Conservation (phyloP, 1,140 invertebrate species). For the Drosophila kikkawai region DNA sequence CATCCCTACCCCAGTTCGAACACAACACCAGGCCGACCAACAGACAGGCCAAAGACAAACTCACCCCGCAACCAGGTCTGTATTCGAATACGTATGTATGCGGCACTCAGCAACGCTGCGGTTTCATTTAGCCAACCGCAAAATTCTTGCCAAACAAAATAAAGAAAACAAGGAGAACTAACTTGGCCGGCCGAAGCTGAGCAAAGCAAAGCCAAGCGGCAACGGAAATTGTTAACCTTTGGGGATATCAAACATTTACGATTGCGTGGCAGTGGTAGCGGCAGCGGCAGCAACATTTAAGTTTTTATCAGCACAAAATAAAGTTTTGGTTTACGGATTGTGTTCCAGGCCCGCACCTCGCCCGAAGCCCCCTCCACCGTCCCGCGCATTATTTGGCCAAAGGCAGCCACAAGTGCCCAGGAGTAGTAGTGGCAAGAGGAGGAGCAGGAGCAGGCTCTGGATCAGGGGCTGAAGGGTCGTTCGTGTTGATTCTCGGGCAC, state of each 20-base stretch:
- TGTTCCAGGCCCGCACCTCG: conserved; percentile 14
- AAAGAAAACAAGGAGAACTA: conserved; percentile 45
- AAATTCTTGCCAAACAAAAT: conserved; percentile 60
- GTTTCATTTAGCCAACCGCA: conserved; percentile 63
- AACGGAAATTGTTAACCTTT: conserved; percentile 78
- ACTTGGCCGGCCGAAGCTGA: conserved; percentile 39
- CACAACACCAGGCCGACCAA: conserved; percentile 13
- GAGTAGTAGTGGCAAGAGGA: conserved; percentile 8
- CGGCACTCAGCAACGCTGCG: conserved; percentile 40
- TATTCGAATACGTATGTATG: conserved; percentile 22
- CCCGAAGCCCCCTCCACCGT: not conserved
- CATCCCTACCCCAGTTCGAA: conserved; percentile 12
- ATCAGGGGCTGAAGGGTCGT: conserved; percentile 32
- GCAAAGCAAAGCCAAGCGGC: conserved; percentile 40
- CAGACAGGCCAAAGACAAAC: conserved; percentile 24
- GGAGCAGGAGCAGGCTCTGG: conserved; percentile 10
- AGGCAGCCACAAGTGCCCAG: conserved; percentile 46
- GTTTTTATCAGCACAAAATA: conserved; percentile 78
- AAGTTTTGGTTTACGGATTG: conserved; percentile 74
- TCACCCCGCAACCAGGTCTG: conserved; percentile 6
- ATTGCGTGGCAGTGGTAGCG: conserved; percentile 61
- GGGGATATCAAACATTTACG: conserved; percentile 81
- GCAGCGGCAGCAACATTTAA: conserved; percentile 67
- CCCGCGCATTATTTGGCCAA: conserved; percentile 21
- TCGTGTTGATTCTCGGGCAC: conserved; percentile 41